Base-by-base conservation (phyloP, 2,113 vertebrate species). In the Lophotis ruficrista region DNA sequence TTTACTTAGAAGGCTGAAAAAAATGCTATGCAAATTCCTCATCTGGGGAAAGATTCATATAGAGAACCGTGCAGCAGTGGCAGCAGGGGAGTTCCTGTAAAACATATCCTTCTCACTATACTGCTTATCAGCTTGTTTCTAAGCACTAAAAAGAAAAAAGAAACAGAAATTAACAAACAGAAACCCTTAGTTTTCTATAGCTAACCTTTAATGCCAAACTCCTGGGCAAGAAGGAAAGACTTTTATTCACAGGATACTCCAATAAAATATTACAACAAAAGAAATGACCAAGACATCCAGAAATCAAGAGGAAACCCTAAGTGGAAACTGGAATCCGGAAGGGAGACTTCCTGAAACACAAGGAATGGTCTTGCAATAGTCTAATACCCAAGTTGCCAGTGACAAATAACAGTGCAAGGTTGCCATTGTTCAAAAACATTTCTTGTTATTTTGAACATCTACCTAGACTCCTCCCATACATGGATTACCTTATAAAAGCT, bases 391-490 rank as follows among this genome's bases (percentile, higher is more conserved):
- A 62, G 15, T 4, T 91, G 18, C n/a, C 57, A 47, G 18, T 1
- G 3, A 33, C 12, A 2, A 16, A 4, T 53, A 65, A 54, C 12
- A 37, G 11, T 24, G 30, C 33, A 89, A 56, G 27, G 27, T 37
- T 75, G 57, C 30, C 33, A 71, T 71, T 31, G 35, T 75, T 10
- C 33, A 61, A 70, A 75, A 66, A 13, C 8, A 45, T 18, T 79
- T 75, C 8, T 30, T 28, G 24, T 47, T 4, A 30, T 53, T 89
- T 62, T 85, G 21, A 69, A 79, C 22, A 61, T 9, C 22, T 15
- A 48, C 9, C 16, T 70, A 25, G 24, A 24, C 28, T 72, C 4
- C 7, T 4, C 7, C 3, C 10, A 10, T 2, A 61, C 2, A 7
- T 25, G 35, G 51, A 53, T 38, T 24, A 53, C 6, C 14, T 69